Base-by-base conservation (phyloP, 1,140 invertebrate genomes). In the Ephestia elutella region DNA sequence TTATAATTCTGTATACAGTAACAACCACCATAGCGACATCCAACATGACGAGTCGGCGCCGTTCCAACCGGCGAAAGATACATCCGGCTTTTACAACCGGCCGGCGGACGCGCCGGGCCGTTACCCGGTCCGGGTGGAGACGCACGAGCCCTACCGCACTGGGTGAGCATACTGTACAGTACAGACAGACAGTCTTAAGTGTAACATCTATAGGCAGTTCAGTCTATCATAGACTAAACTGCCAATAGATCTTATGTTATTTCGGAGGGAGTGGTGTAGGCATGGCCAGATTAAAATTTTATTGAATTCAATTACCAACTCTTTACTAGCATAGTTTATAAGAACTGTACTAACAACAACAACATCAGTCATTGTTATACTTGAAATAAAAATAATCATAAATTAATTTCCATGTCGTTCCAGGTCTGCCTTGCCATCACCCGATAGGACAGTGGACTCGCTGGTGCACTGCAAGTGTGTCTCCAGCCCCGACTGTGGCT, bases 71-170 rank as follows among this genome's bases (percentile, higher is more conserved):
- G 65, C 80, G 4, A 57, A 59, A 0, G 71, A 81, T 17, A 82
- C 80, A 0, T 68, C 67, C 2, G 81, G 80, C 9, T 86, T 86
- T 66, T 84, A 86, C 74, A 82, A 82, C 63, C 66, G 73, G 11
- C 78, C 79, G 15, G 62, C 63, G 0, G 79, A 70, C 28, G 57
- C 21, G 13, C n/a, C 62, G 7, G 82, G 80, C 4, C 72, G 75
- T 11, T 81, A 70, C 56, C 76, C 76, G 0, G 77, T 81, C 13
- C 65, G 60, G 3, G 67, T 72, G 1, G 68, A 75, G 18, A 44
- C 51, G 5, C 62, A 65, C 57, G 54, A 8, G 54, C 53, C 57
- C 19, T 65, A 55, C 58, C 60, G 56, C 19, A 56, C 60, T 10
- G 2, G 2, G 38, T 44, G n/a, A 44, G 38, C 7, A 17, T 3